Percentiles rank a stretch among this genome's conserved stretches.
phyloP scores from a whole-genome alignment of 2,888 invertebrate genomes.

The Dascillus cervinus region DNA sequence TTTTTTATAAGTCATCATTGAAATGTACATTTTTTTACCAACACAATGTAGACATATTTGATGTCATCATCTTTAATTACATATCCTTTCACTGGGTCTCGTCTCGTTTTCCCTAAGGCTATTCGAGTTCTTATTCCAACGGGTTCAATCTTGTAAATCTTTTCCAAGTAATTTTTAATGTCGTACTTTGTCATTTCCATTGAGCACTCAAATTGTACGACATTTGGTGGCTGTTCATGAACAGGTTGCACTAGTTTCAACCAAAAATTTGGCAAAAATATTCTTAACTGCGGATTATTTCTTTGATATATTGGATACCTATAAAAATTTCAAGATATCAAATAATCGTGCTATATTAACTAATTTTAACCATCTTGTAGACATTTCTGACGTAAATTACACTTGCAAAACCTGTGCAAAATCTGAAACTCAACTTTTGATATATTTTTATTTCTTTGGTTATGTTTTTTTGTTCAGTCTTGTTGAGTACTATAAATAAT shows the following conservation, averaged over 20 bases:
- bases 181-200: slow-evolving; percentile 91
- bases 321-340: slow-evolving; percentile 6
- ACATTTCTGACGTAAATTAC: too few relatives aligned
- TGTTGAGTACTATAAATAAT: too few relatives aligned
- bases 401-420: too few relatives aligned
- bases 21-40: slow-evolving; percentile 59
- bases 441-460: too few relatives aligned
- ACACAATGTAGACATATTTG: slow-evolving; percentile 69
- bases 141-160: slow-evolving; percentile 85
- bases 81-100: slow-evolving; percentile 53
- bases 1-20: not conserved
- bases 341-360: not conserved
- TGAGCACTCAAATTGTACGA: slow-evolving; percentile 83
- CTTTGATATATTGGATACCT: slow-evolving; percentile 88
- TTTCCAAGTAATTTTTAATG: slow-evolving; percentile 87
- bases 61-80: slow-evolving; percentile 75
- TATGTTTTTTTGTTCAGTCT: too few relatives aligned
- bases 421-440: too few relatives aligned
- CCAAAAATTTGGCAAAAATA: slow-evolving; percentile 96
- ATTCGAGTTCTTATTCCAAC: slow-evolving; percentile 71
- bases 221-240: slow-evolving; percentile 63
- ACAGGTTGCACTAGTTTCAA: slow-evolving; percentile 78
- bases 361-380: slow-evolving; percentile 21
- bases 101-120: slow-evolving; percentile 58
- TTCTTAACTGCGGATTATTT: slow-evolving; percentile 88